Evolutionary conservation across 2,888 invertebrate genomes (phyloP).

Genomic region (Oxytorus armatus): DNA sequence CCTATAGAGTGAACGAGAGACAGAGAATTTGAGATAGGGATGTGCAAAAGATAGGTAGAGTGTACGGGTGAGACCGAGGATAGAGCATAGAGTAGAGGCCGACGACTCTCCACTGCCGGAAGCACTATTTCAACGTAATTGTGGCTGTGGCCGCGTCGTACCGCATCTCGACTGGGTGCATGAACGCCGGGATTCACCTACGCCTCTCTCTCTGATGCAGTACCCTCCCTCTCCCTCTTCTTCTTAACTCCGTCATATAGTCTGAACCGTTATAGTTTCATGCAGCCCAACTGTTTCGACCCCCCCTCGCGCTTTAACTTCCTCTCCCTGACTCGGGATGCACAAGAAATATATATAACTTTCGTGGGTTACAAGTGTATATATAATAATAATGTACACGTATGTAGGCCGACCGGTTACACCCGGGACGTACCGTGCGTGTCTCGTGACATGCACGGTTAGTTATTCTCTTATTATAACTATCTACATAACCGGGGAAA

Average conservation of each 20-base stretch:
- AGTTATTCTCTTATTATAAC: constrained; percentile 35
- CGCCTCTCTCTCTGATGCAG: constrained; percentile 39
- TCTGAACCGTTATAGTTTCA: constrained; percentile 18
- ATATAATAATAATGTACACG: constrained; percentile 41
- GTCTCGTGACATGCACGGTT: constrained; percentile 48
- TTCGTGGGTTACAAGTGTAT: constrained; percentile 1
- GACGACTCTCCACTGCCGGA: constrained; percentile 76
- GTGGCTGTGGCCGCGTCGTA: constrained; percentile 77
- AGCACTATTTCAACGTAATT: constrained; percentile 83
- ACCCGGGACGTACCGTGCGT: constrained; percentile 33
- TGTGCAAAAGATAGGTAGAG: constrained; percentile 7
- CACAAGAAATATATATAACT: constrained; percentile 16
- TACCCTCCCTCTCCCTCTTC: constrained; percentile 1
- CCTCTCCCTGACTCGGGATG: no score
- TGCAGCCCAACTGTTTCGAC: not conserved
- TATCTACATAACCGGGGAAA: constrained; percentile 18
- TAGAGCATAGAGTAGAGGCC: constrained; percentile 69
- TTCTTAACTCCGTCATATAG: constrained; percentile 5
- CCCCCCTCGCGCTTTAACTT: no score
- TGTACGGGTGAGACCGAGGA: constrained; percentile 31
- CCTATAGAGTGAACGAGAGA: constrained; percentile 11
- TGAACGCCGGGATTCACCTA: constrained; percentile 66
- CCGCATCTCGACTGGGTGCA: constrained; percentile 68
- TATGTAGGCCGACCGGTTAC: constrained; percentile 54
- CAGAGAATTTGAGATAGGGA: constrained; percentile 33